Evolutionary conservation across 2,113 vertebrate species (phyloP).

Genomic region (Origma solitaria): DNA sequence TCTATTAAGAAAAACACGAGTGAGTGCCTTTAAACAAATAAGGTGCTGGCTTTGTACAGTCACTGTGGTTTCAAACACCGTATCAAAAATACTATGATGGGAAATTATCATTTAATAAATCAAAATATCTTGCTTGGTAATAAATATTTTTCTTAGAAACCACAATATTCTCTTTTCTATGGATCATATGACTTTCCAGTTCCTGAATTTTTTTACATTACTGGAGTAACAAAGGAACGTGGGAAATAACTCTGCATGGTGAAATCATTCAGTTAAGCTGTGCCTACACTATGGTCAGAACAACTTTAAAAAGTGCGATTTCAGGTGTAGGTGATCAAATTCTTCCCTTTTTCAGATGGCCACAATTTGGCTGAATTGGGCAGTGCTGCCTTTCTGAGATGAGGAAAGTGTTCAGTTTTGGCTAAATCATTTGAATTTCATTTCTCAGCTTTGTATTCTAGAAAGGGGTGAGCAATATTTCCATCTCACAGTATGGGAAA

Average conservation of each 20-base stretch:
- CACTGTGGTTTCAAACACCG: neutral
- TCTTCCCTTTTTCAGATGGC: neutral
- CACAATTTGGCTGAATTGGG: neutral
- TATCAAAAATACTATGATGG: neutral
- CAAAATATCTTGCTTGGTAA: conserved; percentile 19
- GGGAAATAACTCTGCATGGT: neutral
- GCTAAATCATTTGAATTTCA: neutral
- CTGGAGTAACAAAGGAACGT: neutral
- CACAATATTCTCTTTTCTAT: conserved; percentile 12
- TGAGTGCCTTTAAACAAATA: conserved; percentile 26
- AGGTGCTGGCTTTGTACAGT: neutral
- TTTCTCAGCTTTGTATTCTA: neutral
- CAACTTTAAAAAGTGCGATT: neutral
- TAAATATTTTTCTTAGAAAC: conserved; percentile 56
- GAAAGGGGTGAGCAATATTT: neutral
- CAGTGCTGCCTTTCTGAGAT: neutral
- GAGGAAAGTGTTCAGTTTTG: neutral
- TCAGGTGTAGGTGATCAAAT: neutral
- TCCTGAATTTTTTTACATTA: conserved; percentile 7
- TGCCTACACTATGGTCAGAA: neutral
- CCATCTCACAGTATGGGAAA: neutral
- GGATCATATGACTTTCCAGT: conserved; percentile 2
- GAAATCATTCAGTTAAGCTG: neutral
- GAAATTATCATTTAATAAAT: conserved; percentile 56
- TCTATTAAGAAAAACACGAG: conserved; percentile 38